A percentile compares a stretch with the other conserved stretches of the same genome.
Evolutionary conservation across 1,140 invertebrate genomes (phyloP).

Genomic region (Paralvinella palmiformis): DNA sequence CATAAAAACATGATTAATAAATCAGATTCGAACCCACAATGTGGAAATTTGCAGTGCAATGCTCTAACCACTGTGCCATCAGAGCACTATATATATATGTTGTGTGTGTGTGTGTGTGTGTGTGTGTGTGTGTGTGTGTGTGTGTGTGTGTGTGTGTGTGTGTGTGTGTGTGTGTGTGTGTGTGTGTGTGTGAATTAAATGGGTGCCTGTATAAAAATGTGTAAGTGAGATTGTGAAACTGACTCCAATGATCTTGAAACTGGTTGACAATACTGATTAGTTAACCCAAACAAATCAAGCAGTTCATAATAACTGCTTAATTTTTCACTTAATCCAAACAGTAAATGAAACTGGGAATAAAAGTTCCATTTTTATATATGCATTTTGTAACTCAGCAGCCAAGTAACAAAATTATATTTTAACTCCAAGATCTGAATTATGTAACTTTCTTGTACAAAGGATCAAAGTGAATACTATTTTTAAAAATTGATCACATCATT

Average conservation of each 20-base stretch:
- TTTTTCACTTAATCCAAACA: not conserved
- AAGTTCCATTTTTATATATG: not conserved
- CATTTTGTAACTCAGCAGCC: no score
- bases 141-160: slow-evolving; percentile 15
- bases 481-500: not conserved
- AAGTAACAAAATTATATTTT: no score
- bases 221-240: not conserved
- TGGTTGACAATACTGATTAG: not conserved
- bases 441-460: not conserved
- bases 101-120: slow-evolving; percentile 8
- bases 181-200: slow-evolving; percentile 1
- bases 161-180: slow-evolving; percentile 11
- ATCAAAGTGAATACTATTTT: not conserved
- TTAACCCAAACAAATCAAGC: not conserved
- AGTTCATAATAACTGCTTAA: not conserved
- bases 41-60: no score
- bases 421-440: no score
- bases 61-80: no score
- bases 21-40: no score
- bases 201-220: not conserved
- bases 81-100: no score
- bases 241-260: not conserved
- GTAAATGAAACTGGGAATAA: not conserved
- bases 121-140: slow-evolving; percentile 14
- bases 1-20: no score